Percentiles rank a stretch among this genome's conserved stretches.
phyloP scores from a whole-genome alignment of 2,888 invertebrate genomes.

The Apamea monoglypha region DNA sequence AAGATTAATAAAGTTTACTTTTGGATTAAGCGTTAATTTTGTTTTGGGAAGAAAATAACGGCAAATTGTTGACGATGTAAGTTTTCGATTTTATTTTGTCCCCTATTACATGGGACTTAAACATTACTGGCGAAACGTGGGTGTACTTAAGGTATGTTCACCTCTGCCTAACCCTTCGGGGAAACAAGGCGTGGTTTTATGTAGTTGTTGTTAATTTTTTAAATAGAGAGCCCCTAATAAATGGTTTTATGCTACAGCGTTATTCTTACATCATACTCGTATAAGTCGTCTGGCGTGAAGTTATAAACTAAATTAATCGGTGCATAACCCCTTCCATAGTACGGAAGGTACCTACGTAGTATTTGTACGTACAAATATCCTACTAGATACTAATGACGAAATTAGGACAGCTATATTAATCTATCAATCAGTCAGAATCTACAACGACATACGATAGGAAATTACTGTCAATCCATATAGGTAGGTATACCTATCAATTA shows the following conservation, averaged over 20 bases:
- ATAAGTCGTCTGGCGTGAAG: not conserved
- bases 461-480: not conserved
- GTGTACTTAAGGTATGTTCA: not conserved
- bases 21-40: conserved; percentile 24
- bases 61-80: not conserved
- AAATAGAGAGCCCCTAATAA: not conserved
- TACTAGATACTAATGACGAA: not conserved
- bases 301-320: not conserved
- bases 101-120: not conserved
- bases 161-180: not conserved
- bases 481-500: not conserved
- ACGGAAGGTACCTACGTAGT: no score
- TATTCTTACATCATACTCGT: not conserved
- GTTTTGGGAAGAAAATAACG: conserved; percentile 10
- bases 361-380: not conserved
- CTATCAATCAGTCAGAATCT: not conserved
- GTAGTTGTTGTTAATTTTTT: not conserved
- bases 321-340: not conserved
- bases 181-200: not conserved
- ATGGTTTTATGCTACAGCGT: not conserved
- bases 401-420: conserved; percentile 16
- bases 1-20: conserved; percentile 54
- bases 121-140: not conserved
- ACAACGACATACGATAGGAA: not conserved
- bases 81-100: not conserved